Percentiles rank a stretch among this genome's conserved stretches.
phyloP scores from a whole-genome alignment of 1,140 invertebrate genomes.

The Olivierus martensii region DNA sequence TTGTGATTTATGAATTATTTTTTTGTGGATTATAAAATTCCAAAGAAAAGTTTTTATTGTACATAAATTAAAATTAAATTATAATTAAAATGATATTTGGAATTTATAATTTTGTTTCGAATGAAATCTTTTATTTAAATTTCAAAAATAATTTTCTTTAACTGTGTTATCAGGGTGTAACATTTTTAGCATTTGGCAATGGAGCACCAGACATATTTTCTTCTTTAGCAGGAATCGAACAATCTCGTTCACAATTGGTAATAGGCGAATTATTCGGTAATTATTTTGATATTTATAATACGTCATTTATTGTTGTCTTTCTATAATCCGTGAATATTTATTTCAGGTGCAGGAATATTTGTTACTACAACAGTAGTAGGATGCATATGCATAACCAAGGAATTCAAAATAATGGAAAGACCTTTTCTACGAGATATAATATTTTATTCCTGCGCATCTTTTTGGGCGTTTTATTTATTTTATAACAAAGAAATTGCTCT shows the following conservation, averaged over 20 bases:
- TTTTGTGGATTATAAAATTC: too few relatives aligned
- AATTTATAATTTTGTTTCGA: too few relatives aligned
- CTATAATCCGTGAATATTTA: background rate
- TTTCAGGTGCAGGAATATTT: slow-evolving; percentile 41
- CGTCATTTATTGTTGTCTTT: background rate
- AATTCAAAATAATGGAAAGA: slow-evolving; percentile 43
- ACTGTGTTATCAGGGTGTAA: slow-evolving; percentile 47
- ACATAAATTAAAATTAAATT: too few relatives aligned
- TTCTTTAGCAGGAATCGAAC: slow-evolving; percentile 34
- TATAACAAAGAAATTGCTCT: slow-evolving; percentile 33
- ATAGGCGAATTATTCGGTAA: slow-evolving; percentile 44
- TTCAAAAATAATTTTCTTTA: too few relatives aligned
- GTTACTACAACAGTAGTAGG: slow-evolving; percentile 51
- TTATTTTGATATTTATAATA: background rate
- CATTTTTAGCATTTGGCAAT: slow-evolving; percentile 66
- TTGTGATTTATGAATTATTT: too few relatives aligned
- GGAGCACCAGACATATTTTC: slow-evolving; percentile 61
- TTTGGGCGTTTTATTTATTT: slow-evolving; percentile 35
- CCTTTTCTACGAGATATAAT: slow-evolving; percentile 49
- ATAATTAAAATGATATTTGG: too few relatives aligned
- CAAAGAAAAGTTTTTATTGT: too few relatives aligned
- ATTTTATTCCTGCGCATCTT: slow-evolving; percentile 44
- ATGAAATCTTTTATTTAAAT: too few relatives aligned
- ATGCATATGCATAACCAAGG: slow-evolving; percentile 39
- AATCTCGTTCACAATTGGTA: slow-evolving; percentile 38